These are phyloP conservation scores for Cryptomyrus ogoouensis DNA, from an alignment of 2,113 vertebrate genomes.

Conservation along the genomic window DNA sequence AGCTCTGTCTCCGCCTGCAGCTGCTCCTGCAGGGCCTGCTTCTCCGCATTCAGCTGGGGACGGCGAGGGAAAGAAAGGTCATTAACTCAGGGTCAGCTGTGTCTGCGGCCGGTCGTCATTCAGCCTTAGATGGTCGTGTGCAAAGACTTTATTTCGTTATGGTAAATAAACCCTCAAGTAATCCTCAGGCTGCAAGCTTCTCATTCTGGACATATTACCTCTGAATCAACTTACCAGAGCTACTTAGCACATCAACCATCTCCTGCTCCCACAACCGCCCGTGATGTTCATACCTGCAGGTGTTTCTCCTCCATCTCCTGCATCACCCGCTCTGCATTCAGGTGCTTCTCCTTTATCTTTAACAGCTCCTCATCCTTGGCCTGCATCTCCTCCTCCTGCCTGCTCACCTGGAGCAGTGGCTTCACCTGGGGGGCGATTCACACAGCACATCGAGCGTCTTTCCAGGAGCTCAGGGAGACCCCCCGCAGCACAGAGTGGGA, in stretches of 20 bases:
- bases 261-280: not conserved
- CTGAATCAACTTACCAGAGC: not conserved
- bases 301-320: slow-evolving; percentile 69
- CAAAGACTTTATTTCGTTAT: not conserved
- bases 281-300: slow-evolving; percentile 56
- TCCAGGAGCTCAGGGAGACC: slow-evolving; percentile 47
- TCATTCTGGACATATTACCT: not conserved
- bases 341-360: slow-evolving; percentile 74
- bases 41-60: slow-evolving; percentile 68
- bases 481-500: not conserved
- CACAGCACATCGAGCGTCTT: not conserved
- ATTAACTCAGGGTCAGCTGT: not conserved
- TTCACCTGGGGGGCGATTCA: slow-evolving; percentile 62
- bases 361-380: slow-evolving; percentile 75
- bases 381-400: slow-evolving; percentile 77
- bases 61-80: not conserved
- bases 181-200: not conserved
- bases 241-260: not conserved
- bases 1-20: slow-evolving; percentile 79
- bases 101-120: not conserved
- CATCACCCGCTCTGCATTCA: slow-evolving; percentile 65
- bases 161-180: not conserved
- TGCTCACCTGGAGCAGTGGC: slow-evolving; percentile 75
- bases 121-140: not conserved
- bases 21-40: slow-evolving; percentile 79